These are phyloP conservation scores for Holocentrus rufus DNA, from an alignment of 2,797 vertebrate species.

Conservation along the genomic window DNA sequence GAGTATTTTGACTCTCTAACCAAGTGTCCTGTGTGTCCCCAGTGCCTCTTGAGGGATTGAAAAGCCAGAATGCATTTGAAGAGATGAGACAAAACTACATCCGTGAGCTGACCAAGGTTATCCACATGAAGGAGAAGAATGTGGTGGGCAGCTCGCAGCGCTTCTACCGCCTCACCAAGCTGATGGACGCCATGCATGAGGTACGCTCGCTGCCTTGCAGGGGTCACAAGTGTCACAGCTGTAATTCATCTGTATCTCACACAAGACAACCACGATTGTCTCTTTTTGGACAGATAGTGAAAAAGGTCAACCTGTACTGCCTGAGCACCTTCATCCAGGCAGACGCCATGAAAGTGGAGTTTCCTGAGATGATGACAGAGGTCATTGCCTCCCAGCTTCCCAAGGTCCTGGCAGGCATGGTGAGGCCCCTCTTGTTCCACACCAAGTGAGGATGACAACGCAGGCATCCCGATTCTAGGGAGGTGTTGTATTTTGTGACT, in stretches of 20 bases:
- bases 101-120: slow-evolving; percentile 91
- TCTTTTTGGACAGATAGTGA: slow-evolving; percentile 88
- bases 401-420: slow-evolving; percentile 98
- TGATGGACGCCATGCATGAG: slow-evolving; percentile 96
- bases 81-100: slow-evolving; percentile 98
- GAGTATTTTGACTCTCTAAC: background rate
- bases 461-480: background rate
- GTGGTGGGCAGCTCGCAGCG: slow-evolving; percentile 91
- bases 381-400: slow-evolving; percentile 97
- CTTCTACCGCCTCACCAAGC: slow-evolving; percentile 96
- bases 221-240: background rate
- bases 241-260: background rate
- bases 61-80: slow-evolving; percentile 94
- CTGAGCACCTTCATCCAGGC: slow-evolving; percentile 98
- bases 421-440: slow-evolving; percentile 97
- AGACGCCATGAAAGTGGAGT: slow-evolving; percentile 93
- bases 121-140: slow-evolving; percentile 90
- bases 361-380: slow-evolving; percentile 99
- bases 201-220: slow-evolving; percentile 51
- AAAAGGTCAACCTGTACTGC: slow-evolving; percentile 97
- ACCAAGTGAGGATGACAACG: slow-evolving; percentile 86
- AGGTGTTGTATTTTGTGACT: slow-evolving; percentile 32
- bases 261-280: slow-evolving; percentile 18
- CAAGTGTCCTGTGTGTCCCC: background rate
- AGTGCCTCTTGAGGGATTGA: slow-evolving; percentile 97